Base-by-base conservation (phyloP, 2,888 invertebrate genomes). In the Julus scandinavius region DNA sequence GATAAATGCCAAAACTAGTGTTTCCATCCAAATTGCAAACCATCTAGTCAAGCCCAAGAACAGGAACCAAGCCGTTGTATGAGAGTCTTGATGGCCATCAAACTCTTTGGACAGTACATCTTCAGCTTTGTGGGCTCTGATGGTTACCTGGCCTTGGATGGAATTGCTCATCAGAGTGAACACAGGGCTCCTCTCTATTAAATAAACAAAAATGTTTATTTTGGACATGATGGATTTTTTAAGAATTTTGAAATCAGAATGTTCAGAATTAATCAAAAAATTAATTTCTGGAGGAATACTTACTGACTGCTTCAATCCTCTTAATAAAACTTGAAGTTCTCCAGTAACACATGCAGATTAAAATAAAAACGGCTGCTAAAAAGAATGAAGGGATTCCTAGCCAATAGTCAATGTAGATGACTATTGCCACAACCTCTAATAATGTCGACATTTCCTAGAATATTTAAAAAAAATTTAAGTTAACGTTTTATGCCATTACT, bases 11-110 rank as follows among this genome's bases (percentile, higher is more conserved):
- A 85, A 9, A 85, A 98, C 98, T 87, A 97, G 94, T 90, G 97
- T 93, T 92, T 99, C 99, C 91, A 99, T 93, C 94, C 97, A 97
- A 91, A 98, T 96, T 0, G 98, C 98, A 91, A 99, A 98, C 90
- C 99, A 98, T 89, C 98, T 95, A 29, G 97, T 96, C 6, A 97
- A 96, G 0, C 96, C 95, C 88, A 99, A 95, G 92, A 97, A 98
- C 91, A 97, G 93, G 92, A 95, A 98, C 96, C 97, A 99, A 7
- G 98, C 96, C 0, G 98, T 96, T 88, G 97, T 97, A 91, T 99
- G 98, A 6, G 94, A 92, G 91, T 96, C 94, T 94, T 92, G 91
- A 89, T 91, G 90, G 29, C 90, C 89, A 87, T 91, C 92, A 91
- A 93, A 93, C 90, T 92, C 92, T 49, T 91, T 94, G 85, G 94